phyloP scores from a whole-genome alignment of 1,140 invertebrate species.

The Pseudoatta argentina region DNA sequence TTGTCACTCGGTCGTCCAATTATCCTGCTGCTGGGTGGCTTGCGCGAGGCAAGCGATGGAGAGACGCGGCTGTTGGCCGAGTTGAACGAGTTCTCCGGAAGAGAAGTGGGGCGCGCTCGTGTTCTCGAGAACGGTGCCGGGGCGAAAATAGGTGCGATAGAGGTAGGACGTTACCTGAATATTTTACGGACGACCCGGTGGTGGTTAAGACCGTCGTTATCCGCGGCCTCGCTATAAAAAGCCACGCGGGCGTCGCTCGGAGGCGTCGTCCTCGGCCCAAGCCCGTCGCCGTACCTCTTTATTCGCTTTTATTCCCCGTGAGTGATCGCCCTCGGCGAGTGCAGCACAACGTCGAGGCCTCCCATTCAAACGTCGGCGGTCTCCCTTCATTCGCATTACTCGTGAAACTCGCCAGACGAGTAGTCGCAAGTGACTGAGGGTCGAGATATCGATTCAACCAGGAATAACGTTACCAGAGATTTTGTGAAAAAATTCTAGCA shows the following conservation, averaged over 20 bases:
- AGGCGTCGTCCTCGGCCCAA: conserved; percentile 34
- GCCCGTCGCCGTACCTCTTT: conserved; percentile 32
- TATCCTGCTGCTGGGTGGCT: conserved; percentile 37
- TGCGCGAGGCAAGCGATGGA: not conserved
- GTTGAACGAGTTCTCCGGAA: conserved; percentile 64
- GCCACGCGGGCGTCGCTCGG: conserved; percentile 8
- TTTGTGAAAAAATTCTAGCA: not conserved
- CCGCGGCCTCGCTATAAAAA: conserved; percentile 57
- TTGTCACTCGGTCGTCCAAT: conserved; percentile 70
- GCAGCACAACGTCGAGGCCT: not conserved
- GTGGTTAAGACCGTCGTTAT: conserved; percentile 49
- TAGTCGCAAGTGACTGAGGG: conserved; percentile 7
- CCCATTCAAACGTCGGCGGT: conserved; percentile 32
- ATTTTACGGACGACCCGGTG: conserved; percentile 60
- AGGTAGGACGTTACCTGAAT: conserved; percentile 64
- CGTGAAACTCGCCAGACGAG: conserved; percentile 45
- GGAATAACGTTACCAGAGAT: conserved; percentile 25
- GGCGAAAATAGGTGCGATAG: conserved; percentile 63
- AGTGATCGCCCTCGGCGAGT: conserved; percentile 18
- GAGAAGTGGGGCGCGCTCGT: conserved; percentile 51
- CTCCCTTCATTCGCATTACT: conserved; percentile 34
- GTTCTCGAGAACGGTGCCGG: conserved; percentile 46
- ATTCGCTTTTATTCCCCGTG: conserved; percentile 44
- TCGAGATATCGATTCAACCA: conserved; percentile 44
- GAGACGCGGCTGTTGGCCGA: conserved; percentile 21